phyloP scores from a whole-genome alignment of 2,113 vertebrate species.

The Setophaga petechia region DNA sequence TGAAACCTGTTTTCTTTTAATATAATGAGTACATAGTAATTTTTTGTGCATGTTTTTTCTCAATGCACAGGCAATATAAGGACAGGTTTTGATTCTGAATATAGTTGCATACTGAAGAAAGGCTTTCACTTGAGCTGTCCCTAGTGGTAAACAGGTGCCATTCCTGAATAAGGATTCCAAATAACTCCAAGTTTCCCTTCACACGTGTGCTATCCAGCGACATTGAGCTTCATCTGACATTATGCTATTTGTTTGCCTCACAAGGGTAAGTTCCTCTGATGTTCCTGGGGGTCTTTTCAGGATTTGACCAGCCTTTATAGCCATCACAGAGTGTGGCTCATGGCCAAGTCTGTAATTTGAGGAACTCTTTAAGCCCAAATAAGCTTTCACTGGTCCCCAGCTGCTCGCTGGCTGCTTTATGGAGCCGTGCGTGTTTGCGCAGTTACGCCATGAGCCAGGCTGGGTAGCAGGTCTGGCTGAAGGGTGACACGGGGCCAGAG shows the following conservation, averaged over 20 bases:
- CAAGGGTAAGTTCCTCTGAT: not conserved
- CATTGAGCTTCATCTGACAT: not conserved
- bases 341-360: constrained; percentile 18
- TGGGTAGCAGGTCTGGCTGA: not conserved
- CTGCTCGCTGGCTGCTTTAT: not conserved
- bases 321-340: not conserved
- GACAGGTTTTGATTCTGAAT: not conserved
- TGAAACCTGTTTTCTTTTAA: not conserved
- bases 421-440: rapidly evolving
- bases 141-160: not conserved
- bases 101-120: not conserved
- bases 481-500: not conserved
- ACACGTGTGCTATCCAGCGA: rapidly evolving
- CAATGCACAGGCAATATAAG: not conserved
- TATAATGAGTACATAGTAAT: not conserved
- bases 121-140: not conserved
- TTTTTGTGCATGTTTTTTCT: not conserved
- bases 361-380: not conserved
- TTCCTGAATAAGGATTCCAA: not conserved
- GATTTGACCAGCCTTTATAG: not conserved
- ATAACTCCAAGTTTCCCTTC: not conserved
- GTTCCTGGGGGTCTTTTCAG: not conserved
- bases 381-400: not conserved
- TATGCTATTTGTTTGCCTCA: not conserved
- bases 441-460: not conserved